Conservation (phyloP, 2,888 invertebrate genomes). For the Halocaridina rubra region DNA sequence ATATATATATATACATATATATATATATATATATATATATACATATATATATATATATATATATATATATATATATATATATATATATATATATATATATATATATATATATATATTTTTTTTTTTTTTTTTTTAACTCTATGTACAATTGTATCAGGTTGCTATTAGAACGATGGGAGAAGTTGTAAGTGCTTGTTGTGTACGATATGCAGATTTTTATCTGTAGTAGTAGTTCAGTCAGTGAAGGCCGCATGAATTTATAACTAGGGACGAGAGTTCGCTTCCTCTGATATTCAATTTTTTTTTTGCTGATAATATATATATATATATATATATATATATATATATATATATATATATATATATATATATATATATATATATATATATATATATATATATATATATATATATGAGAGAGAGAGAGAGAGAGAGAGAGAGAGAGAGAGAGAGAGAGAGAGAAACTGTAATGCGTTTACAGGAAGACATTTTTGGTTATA, state of each 20-base stretch:
- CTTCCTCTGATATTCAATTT: too few species aligned
- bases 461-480: not conserved
- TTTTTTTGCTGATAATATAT: too few species aligned
- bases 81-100: not conserved
- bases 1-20: not conserved
- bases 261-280: too few species aligned
- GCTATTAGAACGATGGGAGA: too few species aligned
- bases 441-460: not conserved
- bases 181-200: too few species aligned
- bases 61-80: conserved; percentile 6
- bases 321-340: not conserved
- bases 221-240: too few species aligned
- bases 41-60: not conserved
- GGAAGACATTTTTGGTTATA: not conserved
- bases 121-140: not conserved
- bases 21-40: not conserved
- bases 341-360: not conserved
- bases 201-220: too few species aligned
- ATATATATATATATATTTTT: not conserved
- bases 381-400: conserved; percentile 6
- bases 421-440: not conserved
- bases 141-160: not conserved
- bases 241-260: too few species aligned
- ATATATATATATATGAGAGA: not conserved
- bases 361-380: not conserved